These are phyloP conservation scores for Perodicticus potto DNA, from an alignment of 2,797 vertebrate species.

Conservation along the genomic window DNA sequence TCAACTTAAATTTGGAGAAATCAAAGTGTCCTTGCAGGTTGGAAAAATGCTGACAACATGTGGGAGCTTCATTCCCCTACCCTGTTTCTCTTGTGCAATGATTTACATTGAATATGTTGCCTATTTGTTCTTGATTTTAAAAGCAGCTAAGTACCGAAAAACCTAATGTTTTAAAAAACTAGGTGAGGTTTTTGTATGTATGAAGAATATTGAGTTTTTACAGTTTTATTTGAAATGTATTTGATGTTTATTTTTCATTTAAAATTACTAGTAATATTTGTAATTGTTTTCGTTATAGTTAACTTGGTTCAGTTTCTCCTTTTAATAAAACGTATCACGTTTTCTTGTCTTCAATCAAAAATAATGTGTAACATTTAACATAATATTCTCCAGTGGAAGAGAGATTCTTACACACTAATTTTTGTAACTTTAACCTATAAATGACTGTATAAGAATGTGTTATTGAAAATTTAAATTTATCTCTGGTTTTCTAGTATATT, in stretches of 20 bases:
- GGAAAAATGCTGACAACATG: constrained; percentile 3
- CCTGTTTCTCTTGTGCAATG: neutral
- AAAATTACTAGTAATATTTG: constrained; percentile 22
- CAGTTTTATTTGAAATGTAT: constrained; percentile 38
- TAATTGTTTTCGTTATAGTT: constrained; percentile 20
- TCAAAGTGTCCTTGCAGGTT: neutral
- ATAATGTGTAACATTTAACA: neutral
- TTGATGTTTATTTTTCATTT: constrained; percentile 16
- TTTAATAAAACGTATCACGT: neutral
- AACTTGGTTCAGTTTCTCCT: constrained; percentile 15
- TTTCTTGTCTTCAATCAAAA: constrained; percentile 20
- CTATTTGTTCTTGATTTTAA: constrained; percentile 42
- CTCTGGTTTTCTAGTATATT: neutral
- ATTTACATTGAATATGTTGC: neutral
- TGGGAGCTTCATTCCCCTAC: neutral
- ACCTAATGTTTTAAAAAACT: constrained; percentile 2
- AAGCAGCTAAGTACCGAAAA: constrained; percentile 49
- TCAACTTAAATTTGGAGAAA: constrained; percentile 57
- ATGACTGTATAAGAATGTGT: neutral
- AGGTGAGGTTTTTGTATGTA: constrained; percentile 6
- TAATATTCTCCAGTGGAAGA: constrained; percentile 31
- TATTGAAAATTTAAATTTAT: constrained; percentile 56
- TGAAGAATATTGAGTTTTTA: neutral
- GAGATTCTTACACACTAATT: neutral
- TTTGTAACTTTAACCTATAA: constrained; percentile 42